Percentiles rank a stretch among this genome's conserved stretches.
Conservation (phyloP, 2,888 invertebrate genomes). For the Leucania comma region DNA sequence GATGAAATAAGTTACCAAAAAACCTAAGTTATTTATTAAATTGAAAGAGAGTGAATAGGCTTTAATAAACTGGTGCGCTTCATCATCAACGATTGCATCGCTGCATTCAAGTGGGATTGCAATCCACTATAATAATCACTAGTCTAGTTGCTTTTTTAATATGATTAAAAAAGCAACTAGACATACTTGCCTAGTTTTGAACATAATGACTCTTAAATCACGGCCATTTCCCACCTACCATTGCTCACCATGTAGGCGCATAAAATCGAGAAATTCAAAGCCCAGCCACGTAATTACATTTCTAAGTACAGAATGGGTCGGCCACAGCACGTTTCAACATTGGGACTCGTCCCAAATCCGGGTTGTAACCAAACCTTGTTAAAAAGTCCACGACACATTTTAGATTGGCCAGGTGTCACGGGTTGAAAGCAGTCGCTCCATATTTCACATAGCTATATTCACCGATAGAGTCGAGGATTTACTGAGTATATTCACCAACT, state of each 20-base stretch:
- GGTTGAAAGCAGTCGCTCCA: slow-evolving; percentile 37
- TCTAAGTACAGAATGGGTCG: slow-evolving; percentile 41
- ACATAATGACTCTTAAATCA: neutral
- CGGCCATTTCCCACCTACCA: neutral
- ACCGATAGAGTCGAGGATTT: neutral
- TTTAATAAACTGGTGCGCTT: too few relatives aligned
- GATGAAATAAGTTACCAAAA: too few relatives aligned
- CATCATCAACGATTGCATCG: too few relatives aligned
- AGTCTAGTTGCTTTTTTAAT: too few relatives aligned
- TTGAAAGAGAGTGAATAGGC: too few relatives aligned
- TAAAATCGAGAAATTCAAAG: slow-evolving; percentile 11
- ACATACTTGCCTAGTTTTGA: neutral
- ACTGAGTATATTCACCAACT: slow-evolving; percentile 17
- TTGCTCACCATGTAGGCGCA: neutral
- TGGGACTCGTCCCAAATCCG: slow-evolving; percentile 49
- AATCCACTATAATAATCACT: too few relatives aligned
- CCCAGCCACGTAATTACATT: slow-evolving; percentile 37
- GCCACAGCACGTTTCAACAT: slow-evolving; percentile 42
- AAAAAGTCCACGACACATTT: slow-evolving; percentile 65
- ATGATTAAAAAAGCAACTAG: too few relatives aligned
- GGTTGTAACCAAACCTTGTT: slow-evolving; percentile 58
- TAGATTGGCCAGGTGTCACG: slow-evolving; percentile 59
- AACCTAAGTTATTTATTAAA: too few relatives aligned
- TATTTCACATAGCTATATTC: slow-evolving; percentile 27
- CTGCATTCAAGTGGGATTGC: too few relatives aligned